These are phyloP conservation scores for Pammene fasciana DNA, from an alignment of 2,888 invertebrate species.

Conservation along the genomic window DNA sequence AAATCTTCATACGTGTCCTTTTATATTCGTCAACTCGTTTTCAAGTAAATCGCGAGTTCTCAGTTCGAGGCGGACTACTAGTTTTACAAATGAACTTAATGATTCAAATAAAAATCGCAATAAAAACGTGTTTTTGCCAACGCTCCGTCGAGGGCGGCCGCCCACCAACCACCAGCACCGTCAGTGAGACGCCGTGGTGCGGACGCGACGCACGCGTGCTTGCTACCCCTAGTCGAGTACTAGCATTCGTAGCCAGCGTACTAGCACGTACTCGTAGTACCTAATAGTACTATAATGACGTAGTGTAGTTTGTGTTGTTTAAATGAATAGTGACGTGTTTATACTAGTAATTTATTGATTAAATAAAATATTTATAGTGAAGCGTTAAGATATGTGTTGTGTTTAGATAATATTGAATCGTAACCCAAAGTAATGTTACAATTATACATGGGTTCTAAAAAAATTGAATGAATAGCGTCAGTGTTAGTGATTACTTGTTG, in stretches of 20 bases:
- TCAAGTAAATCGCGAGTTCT: too few species aligned
- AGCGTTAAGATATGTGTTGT: not conserved
- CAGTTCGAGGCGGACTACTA: too few species aligned
- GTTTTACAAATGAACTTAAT: too few species aligned
- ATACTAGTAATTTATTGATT: not conserved
- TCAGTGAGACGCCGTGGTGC: conserved; percentile 21
- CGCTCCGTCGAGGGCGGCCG: conserved; percentile 33
- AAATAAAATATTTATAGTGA: not conserved
- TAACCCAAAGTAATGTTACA: not conserved
- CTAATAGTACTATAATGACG: not conserved
- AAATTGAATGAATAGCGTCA: not conserved
- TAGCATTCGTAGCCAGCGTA: not conserved
- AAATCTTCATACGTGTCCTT: too few species aligned
- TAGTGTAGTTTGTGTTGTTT: not conserved
- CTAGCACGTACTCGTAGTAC: conserved; percentile 7
- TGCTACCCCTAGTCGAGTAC: not conserved
- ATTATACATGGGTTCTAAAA: not conserved
- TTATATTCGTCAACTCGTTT: too few species aligned
- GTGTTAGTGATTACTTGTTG: not conserved
- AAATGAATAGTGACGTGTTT: conserved; percentile 14
- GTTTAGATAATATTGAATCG: not conserved
- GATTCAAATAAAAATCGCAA: conserved; percentile 9
- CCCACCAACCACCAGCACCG: conserved; percentile 18
- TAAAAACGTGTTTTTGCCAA: conserved; percentile 31
- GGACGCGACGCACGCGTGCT: not conserved